Evolutionary conservation across 2,888 invertebrate species (phyloP).

Genomic region (Mythimna loreyi): DNA sequence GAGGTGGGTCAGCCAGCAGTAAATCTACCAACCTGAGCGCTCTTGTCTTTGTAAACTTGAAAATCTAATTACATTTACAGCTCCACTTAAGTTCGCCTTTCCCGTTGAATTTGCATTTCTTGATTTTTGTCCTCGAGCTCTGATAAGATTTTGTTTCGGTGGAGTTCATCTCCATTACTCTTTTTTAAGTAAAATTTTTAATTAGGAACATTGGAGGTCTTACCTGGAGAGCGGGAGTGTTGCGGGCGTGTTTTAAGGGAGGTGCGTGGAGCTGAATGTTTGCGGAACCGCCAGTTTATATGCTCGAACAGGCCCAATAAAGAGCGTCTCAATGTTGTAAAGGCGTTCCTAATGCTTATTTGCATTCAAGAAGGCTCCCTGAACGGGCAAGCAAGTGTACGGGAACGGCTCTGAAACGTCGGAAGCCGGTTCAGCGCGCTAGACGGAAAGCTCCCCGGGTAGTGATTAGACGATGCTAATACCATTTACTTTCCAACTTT

Average conservation of each 20-base stretch:
- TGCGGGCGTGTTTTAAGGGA: slow-evolving; percentile 65
- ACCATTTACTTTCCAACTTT: slow-evolving; percentile 90
- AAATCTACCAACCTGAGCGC: slow-evolving; percentile 90
- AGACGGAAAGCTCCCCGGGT: slow-evolving; percentile 87
- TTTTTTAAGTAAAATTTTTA: slow-evolving; percentile 65
- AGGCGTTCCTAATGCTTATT: slow-evolving; percentile 89
- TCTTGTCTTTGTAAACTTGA: slow-evolving; percentile 90
- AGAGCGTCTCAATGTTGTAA: slow-evolving; percentile 87
- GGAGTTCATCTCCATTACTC: slow-evolving; percentile 71
- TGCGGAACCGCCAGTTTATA: slow-evolving; percentile 81
- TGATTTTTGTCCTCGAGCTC: slow-evolving; percentile 81
- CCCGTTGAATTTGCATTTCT: slow-evolving; percentile 87
- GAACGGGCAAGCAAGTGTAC: slow-evolving; percentile 85
- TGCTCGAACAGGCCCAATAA: slow-evolving; percentile 86
- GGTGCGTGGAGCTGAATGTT: slow-evolving; percentile 77
- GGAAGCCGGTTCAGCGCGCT: slow-evolving; percentile 77
- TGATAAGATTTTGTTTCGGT: slow-evolving; percentile 79
- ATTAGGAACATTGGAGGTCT: slow-evolving; percentile 61
- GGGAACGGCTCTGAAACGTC: slow-evolving; percentile 79
- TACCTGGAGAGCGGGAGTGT: slow-evolving; percentile 60
- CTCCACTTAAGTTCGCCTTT: slow-evolving; percentile 86
- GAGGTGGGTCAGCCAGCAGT: slow-evolving; percentile 89
- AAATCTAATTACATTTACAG: slow-evolving; percentile 91
- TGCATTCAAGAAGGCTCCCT: slow-evolving; percentile 88
- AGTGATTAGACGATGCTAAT: slow-evolving; percentile 90